Conservation (phyloP, 2,113 vertebrate genomes). For the Tiliqua scincoides region DNA sequence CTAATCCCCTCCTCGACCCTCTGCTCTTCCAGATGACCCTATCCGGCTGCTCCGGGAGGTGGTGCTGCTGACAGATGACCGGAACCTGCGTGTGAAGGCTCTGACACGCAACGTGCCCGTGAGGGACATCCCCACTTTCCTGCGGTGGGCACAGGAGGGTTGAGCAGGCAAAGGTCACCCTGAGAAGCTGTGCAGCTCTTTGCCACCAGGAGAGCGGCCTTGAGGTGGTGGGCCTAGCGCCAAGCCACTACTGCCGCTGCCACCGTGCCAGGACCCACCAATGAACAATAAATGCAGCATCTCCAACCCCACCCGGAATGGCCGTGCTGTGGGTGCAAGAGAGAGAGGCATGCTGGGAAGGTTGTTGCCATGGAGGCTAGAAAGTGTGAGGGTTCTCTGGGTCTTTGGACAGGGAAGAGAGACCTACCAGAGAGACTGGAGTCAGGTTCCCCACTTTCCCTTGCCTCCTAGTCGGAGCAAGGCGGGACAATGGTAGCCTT, state of each 20-base stretch:
- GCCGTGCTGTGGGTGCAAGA: constrained; percentile 61
- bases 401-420: constrained; percentile 48
- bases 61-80: constrained; percentile 94
- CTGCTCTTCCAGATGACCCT: constrained; percentile 83
- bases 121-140: constrained; percentile 95
- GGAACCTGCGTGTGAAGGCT: constrained; percentile 96
- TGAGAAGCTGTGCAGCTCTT: constrained; percentile 55
- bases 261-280: constrained; percentile 43
- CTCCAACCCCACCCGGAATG: constrained; percentile 62
- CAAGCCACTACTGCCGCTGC: constrained; percentile 32
- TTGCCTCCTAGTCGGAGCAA: constrained; percentile 19
- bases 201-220: constrained; percentile 47
- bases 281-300: constrained; percentile 67
- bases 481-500: neutral
- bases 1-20: constrained; percentile 4
- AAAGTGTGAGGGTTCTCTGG: constrained; percentile 16
- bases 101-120: constrained; percentile 96
- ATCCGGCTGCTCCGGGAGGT: constrained; percentile 90
- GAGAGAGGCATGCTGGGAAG: constrained; percentile 7
- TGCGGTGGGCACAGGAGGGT: constrained; percentile 97
- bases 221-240: constrained; percentile 17
- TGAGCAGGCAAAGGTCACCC: constrained; percentile 80
- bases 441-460: neutral
- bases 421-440: constrained; percentile 35
- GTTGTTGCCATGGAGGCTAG: neutral